These are phyloP conservation scores for Cinclus mexicanus DNA, from an alignment of 2,113 vertebrate species.

Conservation along the genomic window DNA sequence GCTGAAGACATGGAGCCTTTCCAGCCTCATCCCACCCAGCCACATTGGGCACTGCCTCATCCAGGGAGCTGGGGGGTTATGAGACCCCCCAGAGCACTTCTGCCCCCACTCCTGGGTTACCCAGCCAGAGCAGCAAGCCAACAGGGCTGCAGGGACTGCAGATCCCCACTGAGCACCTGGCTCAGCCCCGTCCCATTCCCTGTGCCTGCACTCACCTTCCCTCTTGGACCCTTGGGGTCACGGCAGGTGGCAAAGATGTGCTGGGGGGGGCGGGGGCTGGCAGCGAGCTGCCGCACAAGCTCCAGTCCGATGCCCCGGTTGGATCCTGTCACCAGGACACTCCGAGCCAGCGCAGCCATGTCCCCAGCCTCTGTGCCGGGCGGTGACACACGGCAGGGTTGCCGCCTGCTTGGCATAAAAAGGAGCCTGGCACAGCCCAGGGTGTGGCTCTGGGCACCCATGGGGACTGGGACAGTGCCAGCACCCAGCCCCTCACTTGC, in stretches of 20 bases:
- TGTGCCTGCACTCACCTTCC: background rate
- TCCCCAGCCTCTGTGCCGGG: fast-evolving
- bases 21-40: background rate
- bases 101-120: background rate
- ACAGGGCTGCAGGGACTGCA: fast-evolving
- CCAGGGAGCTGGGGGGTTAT: background rate
- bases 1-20: background rate
- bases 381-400: background rate
- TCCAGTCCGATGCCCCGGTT: slow-evolving; percentile 63
- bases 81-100: background rate
- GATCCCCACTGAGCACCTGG: background rate
- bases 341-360: slow-evolving; percentile 27
- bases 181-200: background rate
- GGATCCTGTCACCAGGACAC: slow-evolving; percentile 46
- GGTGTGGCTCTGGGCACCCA: background rate
- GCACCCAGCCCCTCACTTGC: background rate
- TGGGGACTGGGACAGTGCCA: background rate
- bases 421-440: background rate
- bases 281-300: slow-evolving; percentile 29
- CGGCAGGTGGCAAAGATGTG: slow-evolving; percentile 65
- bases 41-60: background rate
- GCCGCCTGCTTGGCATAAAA: background rate
- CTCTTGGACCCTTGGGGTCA: background rate
- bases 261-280: background rate
- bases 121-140: background rate